Evolutionary conservation across 30 jellyfish, hydroid and myxozoan species (phyloP), one percentile per base, ranked within the genome.

Genomic region (Chironex yamaguchii): DNA sequence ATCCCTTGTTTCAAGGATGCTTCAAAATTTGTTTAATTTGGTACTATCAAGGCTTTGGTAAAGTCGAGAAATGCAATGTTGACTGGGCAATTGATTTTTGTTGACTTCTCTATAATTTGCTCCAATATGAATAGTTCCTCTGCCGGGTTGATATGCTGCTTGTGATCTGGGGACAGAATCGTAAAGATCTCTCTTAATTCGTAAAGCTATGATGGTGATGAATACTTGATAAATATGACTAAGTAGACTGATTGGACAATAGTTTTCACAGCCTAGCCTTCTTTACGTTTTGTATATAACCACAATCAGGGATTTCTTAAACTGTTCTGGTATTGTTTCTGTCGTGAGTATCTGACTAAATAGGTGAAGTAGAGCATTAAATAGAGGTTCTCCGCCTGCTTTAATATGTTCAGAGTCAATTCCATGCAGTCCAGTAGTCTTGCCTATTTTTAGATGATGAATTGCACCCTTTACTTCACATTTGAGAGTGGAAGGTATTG

Each of bases 141-240:
- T 67, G 63, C 81, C 81, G 31, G 77, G 81, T 32, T 67, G 81
- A 36, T 67, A 71, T 0, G 85, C 77, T 28, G 77, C 69, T 21
- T 33, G 85, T 31, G 77, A 28, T 36, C 3, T 71, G 0, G 85
- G 30, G 79, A 71, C 34, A 17, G 85, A 71, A 21, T 26, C 81
- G 31, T 67, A 71, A n/a, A 35, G 77, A 70, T 35, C 77, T 34
- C 42, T 27, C 36, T 71, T 33, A 58, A 58, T 35, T 26, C 35
- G 12, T 25, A 70, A 11, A n/a, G 85, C 69, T 28, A 71, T 71
- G 21, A 31, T 71, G 79, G 35, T 70, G 17, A 70, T 11, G 58
- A 66, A 66, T 24, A 66, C 12, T 52, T 67, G 9, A 17, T 42
- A 17, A 42, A 42, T 17, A 42, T 42, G 58, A 42, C 58, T 42